phyloP scores from a whole-genome alignment of 2,888 invertebrate genomes.

The Macaria liturata region DNA sequence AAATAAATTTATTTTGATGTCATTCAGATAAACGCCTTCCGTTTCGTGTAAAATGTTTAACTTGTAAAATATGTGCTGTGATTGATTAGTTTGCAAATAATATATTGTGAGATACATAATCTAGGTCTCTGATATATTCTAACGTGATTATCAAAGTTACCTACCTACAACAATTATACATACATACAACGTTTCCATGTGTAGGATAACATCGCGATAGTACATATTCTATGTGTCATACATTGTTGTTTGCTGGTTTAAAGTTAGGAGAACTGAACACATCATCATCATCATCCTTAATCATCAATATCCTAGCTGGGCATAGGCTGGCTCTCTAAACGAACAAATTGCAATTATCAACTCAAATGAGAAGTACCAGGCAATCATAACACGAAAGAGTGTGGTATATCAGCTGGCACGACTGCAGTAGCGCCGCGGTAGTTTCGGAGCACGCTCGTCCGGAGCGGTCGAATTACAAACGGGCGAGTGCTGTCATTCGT shows the following conservation, averaged over 20 bases:
- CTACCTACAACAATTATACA: no score
- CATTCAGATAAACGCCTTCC: constrained; percentile 15
- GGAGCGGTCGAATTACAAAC: background rate
- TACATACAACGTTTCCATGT: no score
- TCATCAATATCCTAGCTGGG: no score
- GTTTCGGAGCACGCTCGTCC: constrained; percentile 7
- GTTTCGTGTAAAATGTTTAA: constrained; percentile 11
- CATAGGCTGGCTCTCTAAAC: no score
- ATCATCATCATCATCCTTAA: no score
- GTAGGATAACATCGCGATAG: no score
- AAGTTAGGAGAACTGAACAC: no score
- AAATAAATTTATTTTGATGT: constrained; percentile 14
- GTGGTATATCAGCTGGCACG: background rate
- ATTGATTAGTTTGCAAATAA: constrained; percentile 14
- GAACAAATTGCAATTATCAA: no score
- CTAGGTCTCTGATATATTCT: background rate
- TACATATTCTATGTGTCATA: no score
- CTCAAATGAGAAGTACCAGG: constrained; percentile 10
- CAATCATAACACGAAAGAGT: constrained; percentile 6
- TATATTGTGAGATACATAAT: background rate
- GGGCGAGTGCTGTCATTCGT: background rate
- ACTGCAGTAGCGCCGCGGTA: constrained; percentile 12
- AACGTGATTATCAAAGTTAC: no score
- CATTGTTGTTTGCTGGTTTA: no score
- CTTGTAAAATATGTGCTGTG: constrained; percentile 11